Base-by-base conservation (phyloP, 2,113 vertebrate species). In the Aegotheles bennettii region DNA sequence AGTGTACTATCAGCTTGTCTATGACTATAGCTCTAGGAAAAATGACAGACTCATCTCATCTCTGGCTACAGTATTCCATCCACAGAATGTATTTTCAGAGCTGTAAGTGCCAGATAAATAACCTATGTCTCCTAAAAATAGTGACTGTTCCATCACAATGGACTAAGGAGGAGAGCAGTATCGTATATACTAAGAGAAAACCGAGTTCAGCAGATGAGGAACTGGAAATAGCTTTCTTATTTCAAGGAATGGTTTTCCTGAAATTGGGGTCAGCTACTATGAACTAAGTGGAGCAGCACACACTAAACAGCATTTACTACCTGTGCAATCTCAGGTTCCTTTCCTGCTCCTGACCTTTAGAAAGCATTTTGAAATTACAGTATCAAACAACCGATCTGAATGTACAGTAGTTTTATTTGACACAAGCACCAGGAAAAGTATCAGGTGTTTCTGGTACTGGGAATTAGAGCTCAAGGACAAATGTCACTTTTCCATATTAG, bases 341-440 rank as follows among this genome's bases (percentile, higher is more conserved):
- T 89, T 94, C 79, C 84, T 90, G 70, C 59, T 88, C 63, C 90
- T 88, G 93, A 91, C 90, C 89, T 95, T 96, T 56, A 90, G 24
- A 82, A 95, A 70, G 28, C 42, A 63, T 85, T 94, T 86, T 67
- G 54, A 83, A 90, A 88, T 87, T 77, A 88, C 63, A 83, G 2
- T 42, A 85, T 94, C 75, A 84, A 89, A 53, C 92, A 84, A 79
- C 54, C 59, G 63, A 91, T 86, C 59, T 63, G 82, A 79, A 93
- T 38, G 78, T 90, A 61, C 84, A 88, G 75, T n/a, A 8, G 28
- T 77, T 89, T 82, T 45, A 65, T 85, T 80, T 88, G 91, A 91
- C 75, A 88, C 7, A 19, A 65, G 70, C 74, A 57, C 67, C 48
- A 85, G n/a, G 33, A 90, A 93, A 89, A 87, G 31, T 13, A 23